Evolutionary conservation across 2,888 invertebrate species (phyloP), one percentile per base, ranked within the genome.

Genomic region (Latrodectus hesperus): DNA sequence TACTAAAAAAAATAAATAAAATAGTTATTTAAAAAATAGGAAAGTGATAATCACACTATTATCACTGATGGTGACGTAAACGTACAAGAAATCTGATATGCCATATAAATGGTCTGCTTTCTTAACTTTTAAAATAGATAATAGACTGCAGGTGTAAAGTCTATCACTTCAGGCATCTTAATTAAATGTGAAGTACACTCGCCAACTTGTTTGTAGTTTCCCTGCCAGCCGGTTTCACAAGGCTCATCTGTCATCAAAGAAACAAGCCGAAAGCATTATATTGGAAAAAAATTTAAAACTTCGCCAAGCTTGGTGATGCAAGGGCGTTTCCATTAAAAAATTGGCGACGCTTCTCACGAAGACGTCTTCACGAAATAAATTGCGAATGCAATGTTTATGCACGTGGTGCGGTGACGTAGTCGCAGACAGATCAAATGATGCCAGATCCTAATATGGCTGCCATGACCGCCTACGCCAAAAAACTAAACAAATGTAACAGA

Each of bases 351-450:
- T 26, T 70, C 26, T 26, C 70, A 16, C n/a, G 70, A 70, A 70
- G 26, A 22, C 14, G 38, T n/a, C 9, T 17, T 26, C 22, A 70
- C 22, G 38, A 70, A 70, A 60, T 60, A 60, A 60, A 60, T 38
- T 38, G n/a, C 60, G n/a, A 60, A n/a, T 60, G 14, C n/a, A 60
- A 60, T 85, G 85, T 86, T 86, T 86, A 81, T 76, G 81, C 86
- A 86, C 86, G 86, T 86, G 86, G 77, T 76, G 12, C 22, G 12
- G 81, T 86, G 86, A 86, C 86, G 86, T 86, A 77, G 26, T 16
- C 53, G 76, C 77, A 86, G 86, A 86, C 86, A 86, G 76, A 86
- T 86, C 86, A 79, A 81, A 86, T 86, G 86, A 86, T 77, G 86
- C 72, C 77, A 86, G 86, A 64, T 73, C 86, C 86, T 76, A 86